Evolutionary conservation across 2,113 vertebrate species (phyloP).

Genomic region (Eulacestoma nigropectus): DNA sequence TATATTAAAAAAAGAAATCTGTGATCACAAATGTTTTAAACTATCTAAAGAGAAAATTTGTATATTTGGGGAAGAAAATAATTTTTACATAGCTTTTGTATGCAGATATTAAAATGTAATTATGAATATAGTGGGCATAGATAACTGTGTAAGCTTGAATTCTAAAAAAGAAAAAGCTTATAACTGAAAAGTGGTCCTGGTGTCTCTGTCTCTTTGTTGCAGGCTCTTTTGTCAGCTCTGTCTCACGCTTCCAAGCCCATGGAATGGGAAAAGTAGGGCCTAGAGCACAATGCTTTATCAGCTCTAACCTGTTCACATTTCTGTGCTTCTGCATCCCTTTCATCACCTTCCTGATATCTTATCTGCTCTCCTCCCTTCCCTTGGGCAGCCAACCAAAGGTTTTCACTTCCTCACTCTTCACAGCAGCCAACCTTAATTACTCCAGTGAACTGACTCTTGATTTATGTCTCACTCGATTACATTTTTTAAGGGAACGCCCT

Average conservation of each 20-base stretch:
- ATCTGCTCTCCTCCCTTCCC: neutral
- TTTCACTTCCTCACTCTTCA: neutral
- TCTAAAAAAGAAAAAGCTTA: slow-evolving; percentile 79
- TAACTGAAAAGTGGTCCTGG: slow-evolving; percentile 56
- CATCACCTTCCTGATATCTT: neutral
- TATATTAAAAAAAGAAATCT: slow-evolving; percentile 75
- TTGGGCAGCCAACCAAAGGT: neutral
- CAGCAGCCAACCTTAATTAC: neutral
- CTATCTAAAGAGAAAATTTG: slow-evolving; percentile 80
- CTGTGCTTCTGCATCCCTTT: neutral
- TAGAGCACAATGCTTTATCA: neutral
- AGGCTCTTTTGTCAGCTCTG: neutral
- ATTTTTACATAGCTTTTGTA: slow-evolving; percentile 87
- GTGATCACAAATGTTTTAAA: slow-evolving; percentile 82
- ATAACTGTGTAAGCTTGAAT: slow-evolving; percentile 80
- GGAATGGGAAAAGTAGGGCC: neutral
- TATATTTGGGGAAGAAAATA: slow-evolving; percentile 81
- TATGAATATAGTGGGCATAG: slow-evolving; percentile 79
- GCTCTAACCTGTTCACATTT: neutral
- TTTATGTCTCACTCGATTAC: neutral
- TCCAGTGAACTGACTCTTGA: neutral
- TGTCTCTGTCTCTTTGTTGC: slow-evolving; percentile 58
- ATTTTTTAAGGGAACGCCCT: neutral
- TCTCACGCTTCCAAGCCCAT: neutral
- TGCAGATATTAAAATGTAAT: slow-evolving; percentile 84